Percentiles rank a stretch among this genome's conserved stretches.
phyloP scores from a whole-genome alignment of 2,888 invertebrate genomes.

The Philopedon plagiatum region DNA sequence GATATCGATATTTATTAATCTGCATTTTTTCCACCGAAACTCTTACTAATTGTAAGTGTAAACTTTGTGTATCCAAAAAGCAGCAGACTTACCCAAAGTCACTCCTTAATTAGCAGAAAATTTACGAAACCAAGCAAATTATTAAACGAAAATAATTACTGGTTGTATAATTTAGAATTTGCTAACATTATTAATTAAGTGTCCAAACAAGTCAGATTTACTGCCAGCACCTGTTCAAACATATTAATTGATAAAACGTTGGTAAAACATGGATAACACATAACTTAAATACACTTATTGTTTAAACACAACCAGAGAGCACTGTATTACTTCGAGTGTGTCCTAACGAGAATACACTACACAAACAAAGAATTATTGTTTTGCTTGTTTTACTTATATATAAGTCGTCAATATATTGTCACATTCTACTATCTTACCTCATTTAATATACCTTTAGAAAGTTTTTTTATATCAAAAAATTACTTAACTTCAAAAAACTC shows the following conservation, averaged over 20 bases:
- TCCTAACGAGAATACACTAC: no score
- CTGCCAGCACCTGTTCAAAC: slow-evolving; percentile 56
- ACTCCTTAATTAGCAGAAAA: slow-evolving; percentile 44
- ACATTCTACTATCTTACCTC: no score
- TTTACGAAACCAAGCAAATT: slow-evolving; percentile 48
- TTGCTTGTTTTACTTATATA: no score
- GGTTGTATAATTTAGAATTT: slow-evolving; percentile 50
- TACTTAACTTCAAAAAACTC: no score
- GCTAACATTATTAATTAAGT: slow-evolving; percentile 63
- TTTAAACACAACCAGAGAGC: slow-evolving; percentile 42
- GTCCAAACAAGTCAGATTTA: slow-evolving; percentile 54
- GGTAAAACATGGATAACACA: slow-evolving; percentile 49
- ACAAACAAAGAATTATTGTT: no score
- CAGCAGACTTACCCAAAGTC: slow-evolving; percentile 23
- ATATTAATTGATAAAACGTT: slow-evolving; percentile 55
- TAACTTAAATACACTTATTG: slow-evolving; percentile 47
- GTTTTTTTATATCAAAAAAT: no score
- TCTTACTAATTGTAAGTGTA: no score
- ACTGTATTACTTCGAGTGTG: slow-evolving; percentile 41
- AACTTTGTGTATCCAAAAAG: slow-evolving; percentile 12
- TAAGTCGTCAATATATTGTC: no score
- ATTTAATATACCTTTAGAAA: no score
- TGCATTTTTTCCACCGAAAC: no score
- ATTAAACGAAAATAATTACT: slow-evolving; percentile 51
- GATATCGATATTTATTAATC: no score